Conservation (phyloP, 2,888 invertebrate genomes). For the Pristionchus arcanus region DNA sequence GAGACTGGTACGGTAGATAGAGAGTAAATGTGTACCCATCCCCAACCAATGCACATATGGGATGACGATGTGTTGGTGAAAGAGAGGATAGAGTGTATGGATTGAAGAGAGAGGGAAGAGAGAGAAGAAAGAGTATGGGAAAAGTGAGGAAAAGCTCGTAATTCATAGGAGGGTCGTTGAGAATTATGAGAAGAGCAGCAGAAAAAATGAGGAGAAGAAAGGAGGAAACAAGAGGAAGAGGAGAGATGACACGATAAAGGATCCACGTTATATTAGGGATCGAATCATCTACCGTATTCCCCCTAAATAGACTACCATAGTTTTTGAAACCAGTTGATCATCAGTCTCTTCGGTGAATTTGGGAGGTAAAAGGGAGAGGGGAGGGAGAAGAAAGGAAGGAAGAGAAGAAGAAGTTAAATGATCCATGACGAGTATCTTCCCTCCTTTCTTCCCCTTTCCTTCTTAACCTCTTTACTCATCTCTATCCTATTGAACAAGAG, state of each 20-base stretch:
- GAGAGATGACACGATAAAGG: slow-evolving; percentile 13
- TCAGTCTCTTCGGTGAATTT: neutral
- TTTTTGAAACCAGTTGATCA: slow-evolving; percentile 14
- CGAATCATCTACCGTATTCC: neutral
- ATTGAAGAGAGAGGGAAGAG: slow-evolving; percentile 7
- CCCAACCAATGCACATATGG: slow-evolving; percentile 20
- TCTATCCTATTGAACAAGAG: neutral
- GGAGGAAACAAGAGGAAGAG: slow-evolving; percentile 4
- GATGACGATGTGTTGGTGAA: slow-evolving; percentile 9
- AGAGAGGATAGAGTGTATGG: neutral
- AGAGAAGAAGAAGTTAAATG: slow-evolving; percentile 32
- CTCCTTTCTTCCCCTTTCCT: slow-evolving; percentile 23
- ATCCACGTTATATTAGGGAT: neutral
- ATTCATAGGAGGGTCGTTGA: slow-evolving; percentile 50
- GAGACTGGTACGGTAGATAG: slow-evolving; percentile 46
- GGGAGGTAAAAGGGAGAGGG: slow-evolving; percentile 28
- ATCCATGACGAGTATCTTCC: slow-evolving; percentile 47
- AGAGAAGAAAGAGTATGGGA: neutral
- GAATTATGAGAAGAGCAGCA: slow-evolving; percentile 40
- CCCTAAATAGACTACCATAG: neutral
- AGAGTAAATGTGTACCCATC: slow-evolving; percentile 41
- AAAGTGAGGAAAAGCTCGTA: slow-evolving; percentile 54
- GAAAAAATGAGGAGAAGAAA: slow-evolving; percentile 20
- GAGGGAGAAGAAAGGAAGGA: neutral
- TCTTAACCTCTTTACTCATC: neutral